Evolutionary conservation across 2,888 invertebrate genomes (phyloP).

Genomic region (Mimas tiliae): DNA sequence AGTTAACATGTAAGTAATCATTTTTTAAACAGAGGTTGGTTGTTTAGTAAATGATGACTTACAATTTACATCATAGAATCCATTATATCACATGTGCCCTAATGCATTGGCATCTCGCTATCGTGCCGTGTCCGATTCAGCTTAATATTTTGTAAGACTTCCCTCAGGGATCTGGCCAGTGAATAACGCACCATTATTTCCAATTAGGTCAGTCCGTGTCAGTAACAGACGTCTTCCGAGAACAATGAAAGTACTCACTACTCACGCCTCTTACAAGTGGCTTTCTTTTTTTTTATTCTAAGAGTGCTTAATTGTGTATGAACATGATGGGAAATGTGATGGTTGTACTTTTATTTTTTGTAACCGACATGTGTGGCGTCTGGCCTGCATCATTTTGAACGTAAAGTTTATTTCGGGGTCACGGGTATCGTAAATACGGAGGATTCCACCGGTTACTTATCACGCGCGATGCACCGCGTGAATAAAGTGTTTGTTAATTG

Average conservation of each 20-base stretch:
- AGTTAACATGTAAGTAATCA: background rate
- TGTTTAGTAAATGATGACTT: constrained; percentile 60
- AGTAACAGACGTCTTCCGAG: constrained; percentile 73
- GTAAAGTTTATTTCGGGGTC: constrained; percentile 50
- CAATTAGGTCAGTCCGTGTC: constrained; percentile 81
- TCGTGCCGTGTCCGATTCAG: constrained; percentile 49
- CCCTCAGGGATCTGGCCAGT: constrained; percentile 63
- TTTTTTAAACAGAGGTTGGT: constrained; percentile 1
- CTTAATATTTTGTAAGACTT: constrained; percentile 68
- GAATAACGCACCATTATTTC: constrained; percentile 81
- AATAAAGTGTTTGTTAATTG: constrained; percentile 79
- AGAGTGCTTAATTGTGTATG: constrained; percentile 74
- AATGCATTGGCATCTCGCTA: constrained; percentile 32
- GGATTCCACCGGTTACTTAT: constrained; percentile 46
- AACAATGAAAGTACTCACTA: constrained; percentile 80
- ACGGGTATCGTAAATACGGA: constrained; percentile 50
- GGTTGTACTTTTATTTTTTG: constrained; percentile 61
- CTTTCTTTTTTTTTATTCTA: constrained; percentile 75
- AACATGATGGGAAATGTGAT: constrained; percentile 70
- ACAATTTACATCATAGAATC: constrained; percentile 63
- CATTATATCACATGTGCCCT: constrained; percentile 45
- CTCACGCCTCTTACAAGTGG: constrained; percentile 75
- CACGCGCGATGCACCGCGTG: constrained; percentile 51
- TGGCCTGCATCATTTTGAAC: constrained; percentile 57
- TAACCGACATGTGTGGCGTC: constrained; percentile 52